Base-by-base conservation (phyloP, 1,140 invertebrate genomes). In the Olivierus martensii region DNA sequence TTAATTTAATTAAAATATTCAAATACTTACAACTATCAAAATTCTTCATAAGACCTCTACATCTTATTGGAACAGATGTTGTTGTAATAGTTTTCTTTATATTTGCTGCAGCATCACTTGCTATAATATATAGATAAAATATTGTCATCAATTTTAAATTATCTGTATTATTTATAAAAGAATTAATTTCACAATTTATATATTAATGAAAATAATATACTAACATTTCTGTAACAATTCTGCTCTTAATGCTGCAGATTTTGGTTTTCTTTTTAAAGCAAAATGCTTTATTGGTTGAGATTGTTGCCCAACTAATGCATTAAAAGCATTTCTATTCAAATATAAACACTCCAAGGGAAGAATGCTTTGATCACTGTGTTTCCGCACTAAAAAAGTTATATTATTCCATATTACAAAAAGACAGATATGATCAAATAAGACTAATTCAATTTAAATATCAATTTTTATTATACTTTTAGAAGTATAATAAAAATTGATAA, bases 271-370 rank as follows among this genome's bases (percentile, higher is more conserved):
- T 72, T 92, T 94, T 3, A 96, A 67, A 34, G 83, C 87, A 66
- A 98, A 98, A 73, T 97, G 91, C 72, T 95, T 94, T 2, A 69
- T 63, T 12, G 74, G 69, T 36, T 67, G 68, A 15, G 73, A 70
- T 57, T 72, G 69, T 35, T 75, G 72, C 59, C 83, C 81, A 64
- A 88, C 85, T 48, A 91, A 81, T 60, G 87, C 87, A 39, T 80
- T 77, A 60, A 96, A 75, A 37, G 91, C 89, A 70, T 82, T 83
- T 73, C 92, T 91, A 71, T 95, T 96, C 42, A 97, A 76, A 74
- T 93, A 97, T 66, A 91, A 84, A 74, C 92, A 96, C 72, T 97
- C 93, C 62, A 96, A 75, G 3, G 92, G 92, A 62, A 95, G 72
- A 76, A 96, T 84, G 57, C 79, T 80, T 36, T 83, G 74, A 65